Conservation (phyloP, 2,113 vertebrate genomes). For the Proteles cristata region DNA sequence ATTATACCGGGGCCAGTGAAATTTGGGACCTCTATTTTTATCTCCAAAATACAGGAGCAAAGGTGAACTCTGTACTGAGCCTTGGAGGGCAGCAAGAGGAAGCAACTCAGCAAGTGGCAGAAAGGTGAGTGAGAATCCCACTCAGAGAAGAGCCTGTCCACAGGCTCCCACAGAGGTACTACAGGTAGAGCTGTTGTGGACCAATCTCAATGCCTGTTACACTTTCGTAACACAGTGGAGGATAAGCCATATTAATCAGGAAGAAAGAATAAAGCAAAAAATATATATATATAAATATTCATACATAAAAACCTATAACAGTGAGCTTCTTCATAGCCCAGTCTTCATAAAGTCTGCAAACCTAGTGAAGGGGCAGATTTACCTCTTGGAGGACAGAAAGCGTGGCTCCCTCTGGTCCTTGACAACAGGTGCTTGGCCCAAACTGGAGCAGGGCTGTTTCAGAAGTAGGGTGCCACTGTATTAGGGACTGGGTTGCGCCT, state of each 20-base stretch:
- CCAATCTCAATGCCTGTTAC: neutral
- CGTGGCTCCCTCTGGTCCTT: neutral
- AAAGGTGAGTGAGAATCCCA: neutral
- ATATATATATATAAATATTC: no score
- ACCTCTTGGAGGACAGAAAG: neutral
- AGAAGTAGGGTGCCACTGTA: neutral
- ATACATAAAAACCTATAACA: neutral
- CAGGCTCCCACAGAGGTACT: neutral
- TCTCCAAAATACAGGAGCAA: neutral
- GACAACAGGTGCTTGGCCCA: neutral
- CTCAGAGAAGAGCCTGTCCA: neutral
- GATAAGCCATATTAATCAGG: neutral
- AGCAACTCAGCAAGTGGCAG: neutral
- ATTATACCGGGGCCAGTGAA: neutral
- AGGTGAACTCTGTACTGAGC: neutral
- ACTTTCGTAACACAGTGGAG: neutral
- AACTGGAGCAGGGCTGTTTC: neutral
- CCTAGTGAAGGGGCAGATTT: neutral
- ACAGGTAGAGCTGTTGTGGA: neutral
- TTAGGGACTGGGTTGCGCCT: neutral
- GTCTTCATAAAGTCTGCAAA: neutral
- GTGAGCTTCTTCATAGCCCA: neutral
- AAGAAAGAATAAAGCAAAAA: slow-evolving; percentile 2
- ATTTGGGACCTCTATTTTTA: neutral
- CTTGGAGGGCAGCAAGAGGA: neutral